Base-by-base conservation (phyloP, 2,888 invertebrate species). In the Alitta virens region DNA sequence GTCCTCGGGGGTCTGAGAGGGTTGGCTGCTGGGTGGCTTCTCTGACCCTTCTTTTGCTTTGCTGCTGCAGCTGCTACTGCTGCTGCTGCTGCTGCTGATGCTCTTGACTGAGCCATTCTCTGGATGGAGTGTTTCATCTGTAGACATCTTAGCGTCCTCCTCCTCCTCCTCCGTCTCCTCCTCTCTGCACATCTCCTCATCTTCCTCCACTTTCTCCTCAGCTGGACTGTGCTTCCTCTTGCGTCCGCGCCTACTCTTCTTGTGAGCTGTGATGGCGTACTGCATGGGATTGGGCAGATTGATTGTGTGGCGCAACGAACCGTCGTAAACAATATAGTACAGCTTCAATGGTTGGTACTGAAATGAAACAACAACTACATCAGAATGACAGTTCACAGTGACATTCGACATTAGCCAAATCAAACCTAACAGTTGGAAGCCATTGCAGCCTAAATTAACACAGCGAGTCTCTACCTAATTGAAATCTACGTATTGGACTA, bases 291-390 rank as follows among this genome's bases (percentile, higher is more conserved):
- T 40, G 12, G 59, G 59, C 16, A 59, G 59, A 3, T 38, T 33
- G 24, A 59, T 52, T 33, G 49, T 52, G 38, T 59, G 59, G 46
- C 21, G 33, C 9, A 57, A 25, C 1, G 59, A 38, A 16, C 38
- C 12, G 46, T 60, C 60, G 26, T 42, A 60, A 40, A 60, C 60
- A 26, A 60, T 54, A 53, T 60, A 60, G 54, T 42, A 60, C 12
- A 60, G 54, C n/a, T 51, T 26, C 9, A 60, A 27, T 3, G 60
- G 60, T 27, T 60, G 53, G 1, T 24, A 43, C 60, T 60, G 60
- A 1, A 54, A 60, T 33, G 9, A 9, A 27, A 49, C n/a, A 24
- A 52, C 9, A 52, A 16, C n/a, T 14, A 24, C 52, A 33, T 33
- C 33, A 33, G 33, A 7, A 7, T 33, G 33, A 33, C 33, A 33